Evolutionary conservation across 1,140 invertebrate genomes (phyloP).

Genomic region (Achatina immaculata): DNA sequence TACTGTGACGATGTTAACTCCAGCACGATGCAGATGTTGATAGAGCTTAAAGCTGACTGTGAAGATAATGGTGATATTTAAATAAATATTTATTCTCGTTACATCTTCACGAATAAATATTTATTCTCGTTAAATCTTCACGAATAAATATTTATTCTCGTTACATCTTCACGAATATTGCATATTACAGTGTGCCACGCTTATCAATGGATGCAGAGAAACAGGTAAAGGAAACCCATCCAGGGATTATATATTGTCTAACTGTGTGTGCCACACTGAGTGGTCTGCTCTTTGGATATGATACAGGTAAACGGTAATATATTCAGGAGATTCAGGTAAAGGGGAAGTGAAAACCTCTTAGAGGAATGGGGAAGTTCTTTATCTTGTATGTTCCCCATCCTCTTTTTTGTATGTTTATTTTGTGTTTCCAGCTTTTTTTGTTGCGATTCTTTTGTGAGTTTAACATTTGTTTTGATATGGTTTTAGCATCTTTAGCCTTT

Average conservation of each 20-base stretch:
- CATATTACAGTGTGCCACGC: too few species aligned
- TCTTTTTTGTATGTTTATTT: background rate
- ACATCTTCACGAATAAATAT: too few species aligned
- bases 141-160: too few species aligned
- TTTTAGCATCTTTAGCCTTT: background rate
- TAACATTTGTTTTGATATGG: background rate
- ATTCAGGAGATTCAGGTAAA: background rate
- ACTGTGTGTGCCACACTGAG: conserved; percentile 72
- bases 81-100: too few species aligned
- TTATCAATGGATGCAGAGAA: too few species aligned
- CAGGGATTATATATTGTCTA: conserved; percentile 57
- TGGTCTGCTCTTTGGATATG: conserved; percentile 76
- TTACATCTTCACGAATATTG: too few species aligned
- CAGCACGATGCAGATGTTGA: too few species aligned
- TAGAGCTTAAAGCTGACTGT: too few species aligned
- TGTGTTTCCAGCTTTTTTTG: background rate
- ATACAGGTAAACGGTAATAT: conserved; percentile 4
- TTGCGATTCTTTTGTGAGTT: background rate
- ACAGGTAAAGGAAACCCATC: conserved; percentile 13
- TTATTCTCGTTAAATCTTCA: too few species aligned
- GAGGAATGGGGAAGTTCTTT: background rate
- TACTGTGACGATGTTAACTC: too few species aligned
- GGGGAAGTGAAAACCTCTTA: too few species aligned
- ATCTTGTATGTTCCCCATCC: background rate
- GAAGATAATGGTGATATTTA: too few species aligned